Base-by-base conservation (phyloP, 2,888 invertebrate genomes). In the Alviniconcha strummeri region DNA sequence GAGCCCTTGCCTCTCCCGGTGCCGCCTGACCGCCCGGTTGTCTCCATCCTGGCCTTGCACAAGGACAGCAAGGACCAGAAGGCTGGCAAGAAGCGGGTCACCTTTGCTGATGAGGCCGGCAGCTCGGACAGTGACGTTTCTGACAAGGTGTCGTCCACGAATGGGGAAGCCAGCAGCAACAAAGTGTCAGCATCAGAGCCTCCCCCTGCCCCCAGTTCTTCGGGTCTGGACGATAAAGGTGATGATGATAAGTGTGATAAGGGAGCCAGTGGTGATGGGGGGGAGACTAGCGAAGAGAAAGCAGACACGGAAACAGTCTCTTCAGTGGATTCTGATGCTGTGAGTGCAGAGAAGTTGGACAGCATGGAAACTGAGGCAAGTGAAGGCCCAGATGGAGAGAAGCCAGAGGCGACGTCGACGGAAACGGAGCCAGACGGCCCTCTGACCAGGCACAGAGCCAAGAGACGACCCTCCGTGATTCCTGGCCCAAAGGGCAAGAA, bases 61-160 rank as follows among this genome's bases (percentile, higher is more conserved):
- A 86, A 86, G 55, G 85, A 86, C 55, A 84, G 77, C 64, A 88
- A 86, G 78, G 89, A 89, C 36, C 85, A 74, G 11, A 89, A 88
- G 75, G 80, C 86, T 11, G 80, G 84, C 57, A 92, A 91, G 85
- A 90, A 91, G 77, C 84, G 86, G 19, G 92, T 92, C 52, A 90
- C 90, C 67, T 91, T 91, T 86, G 91, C 90, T 52, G 91, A 91
- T 76, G 91, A 90, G 36, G 88, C 88, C n/a, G 89, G 89, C 4
- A 91, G 91, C 82, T 91, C 92, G 0, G 92, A 92, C 80, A 91
- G 91, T 82, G 92, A 92, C 54, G 80, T 91, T 87, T 84, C 87
- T 80, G 84, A 90, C 87, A 85, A 80, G 67, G 76, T 85, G 36
- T 78, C 84, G 5, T 80, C 82, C 60, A 71, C 82, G 9, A 80